phyloP scores from a whole-genome alignment of 53 echinoderm and acorn worm species.

The Holothuria leucospilota region DNA sequence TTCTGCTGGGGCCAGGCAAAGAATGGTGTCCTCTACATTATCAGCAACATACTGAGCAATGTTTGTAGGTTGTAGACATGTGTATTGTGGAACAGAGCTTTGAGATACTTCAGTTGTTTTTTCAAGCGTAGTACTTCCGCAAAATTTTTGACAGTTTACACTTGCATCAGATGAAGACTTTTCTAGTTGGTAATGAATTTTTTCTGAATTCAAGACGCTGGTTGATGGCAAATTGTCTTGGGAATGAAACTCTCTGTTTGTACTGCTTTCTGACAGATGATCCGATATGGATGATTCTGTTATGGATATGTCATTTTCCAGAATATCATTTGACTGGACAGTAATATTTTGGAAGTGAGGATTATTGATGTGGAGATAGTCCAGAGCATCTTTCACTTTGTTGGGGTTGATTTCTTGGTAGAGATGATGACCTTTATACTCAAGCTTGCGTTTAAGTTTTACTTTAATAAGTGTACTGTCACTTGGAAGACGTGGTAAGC shows the following conservation, averaged over 20 bases:
- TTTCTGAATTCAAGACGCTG: too few species aligned
- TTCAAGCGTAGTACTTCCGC: too few species aligned
- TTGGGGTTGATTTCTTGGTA: constrained; percentile 65
- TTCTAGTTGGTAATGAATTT: constrained; percentile 48
- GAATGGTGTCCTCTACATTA: constrained; percentile 54
- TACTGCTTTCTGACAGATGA: too few species aligned
- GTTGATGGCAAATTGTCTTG: too few species aligned
- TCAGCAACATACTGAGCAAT: constrained; percentile 57
- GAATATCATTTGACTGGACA: too few species aligned
- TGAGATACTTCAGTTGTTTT: background rate
- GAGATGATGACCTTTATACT: constrained; percentile 67
- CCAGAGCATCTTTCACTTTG: constrained; percentile 49
- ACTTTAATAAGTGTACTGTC: constrained; percentile 65
- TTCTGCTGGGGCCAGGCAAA: constrained; percentile 76
- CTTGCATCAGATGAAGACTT: constrained; percentile 38
- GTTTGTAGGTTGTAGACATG: constrained; percentile 70
- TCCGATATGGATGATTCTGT: too few species aligned
- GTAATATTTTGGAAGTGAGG: too few species aligned
- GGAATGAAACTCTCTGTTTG: too few species aligned
- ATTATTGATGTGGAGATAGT: background rate
- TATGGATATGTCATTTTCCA: too few species aligned
- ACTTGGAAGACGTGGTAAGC: constrained; percentile 42
- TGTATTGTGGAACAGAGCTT: constrained; percentile 28
- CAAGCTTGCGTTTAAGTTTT: constrained; percentile 73
- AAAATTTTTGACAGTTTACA: too few species aligned